These are phyloP conservation scores for Eucera pruinosa DNA, from an alignment of 2,888 invertebrate species.

Conservation along the genomic window DNA sequence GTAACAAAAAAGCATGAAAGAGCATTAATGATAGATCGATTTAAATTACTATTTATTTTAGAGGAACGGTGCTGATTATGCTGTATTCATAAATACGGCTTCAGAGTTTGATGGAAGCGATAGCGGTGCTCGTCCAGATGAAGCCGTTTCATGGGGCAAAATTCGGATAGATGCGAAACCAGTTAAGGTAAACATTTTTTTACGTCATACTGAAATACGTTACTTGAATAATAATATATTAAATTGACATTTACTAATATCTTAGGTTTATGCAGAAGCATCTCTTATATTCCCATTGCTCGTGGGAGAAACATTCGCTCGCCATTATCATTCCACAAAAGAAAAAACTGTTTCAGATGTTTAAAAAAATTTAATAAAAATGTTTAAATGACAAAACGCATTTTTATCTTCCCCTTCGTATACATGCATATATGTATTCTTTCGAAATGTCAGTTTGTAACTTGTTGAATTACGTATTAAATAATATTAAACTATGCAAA, in stretches of 20 bases:
- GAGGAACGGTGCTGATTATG: slow-evolving; percentile 98
- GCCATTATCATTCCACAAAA: slow-evolving; percentile 75
- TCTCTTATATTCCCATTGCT: slow-evolving; percentile 96
- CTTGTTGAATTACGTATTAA: not conserved
- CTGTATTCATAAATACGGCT: slow-evolving; percentile 97
- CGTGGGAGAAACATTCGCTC: slow-evolving; percentile 97
- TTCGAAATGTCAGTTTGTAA: not conserved
- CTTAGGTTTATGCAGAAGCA: slow-evolving; percentile 94
- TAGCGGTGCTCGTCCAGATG: slow-evolving; percentile 98
- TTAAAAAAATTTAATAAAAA: slow-evolving; percentile 51
- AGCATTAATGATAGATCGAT: slow-evolving; percentile 12
- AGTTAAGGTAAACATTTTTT: slow-evolving; percentile 89
- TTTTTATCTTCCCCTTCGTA: not conserved
- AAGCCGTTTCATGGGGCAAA: slow-evolving; percentile 99
- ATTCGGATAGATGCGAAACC: slow-evolving; percentile 94
- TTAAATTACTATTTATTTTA: slow-evolving; percentile 80
- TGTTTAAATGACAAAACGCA: slow-evolving; percentile 1
- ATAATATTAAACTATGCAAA: too few species aligned
- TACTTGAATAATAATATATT: not conserved
- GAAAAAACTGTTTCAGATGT: slow-evolving; percentile 74
- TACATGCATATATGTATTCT: not conserved
- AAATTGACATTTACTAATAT: slow-evolving; percentile 39
- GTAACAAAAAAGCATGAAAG: slow-evolving; percentile 85
- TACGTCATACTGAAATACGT: not conserved
- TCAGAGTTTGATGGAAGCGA: slow-evolving; percentile 99